Percentiles rank a stretch among this genome's conserved stretches.
phyloP scores from a whole-genome alignment of 2,797 vertebrate genomes.

The Melanitta fusca region DNA sequence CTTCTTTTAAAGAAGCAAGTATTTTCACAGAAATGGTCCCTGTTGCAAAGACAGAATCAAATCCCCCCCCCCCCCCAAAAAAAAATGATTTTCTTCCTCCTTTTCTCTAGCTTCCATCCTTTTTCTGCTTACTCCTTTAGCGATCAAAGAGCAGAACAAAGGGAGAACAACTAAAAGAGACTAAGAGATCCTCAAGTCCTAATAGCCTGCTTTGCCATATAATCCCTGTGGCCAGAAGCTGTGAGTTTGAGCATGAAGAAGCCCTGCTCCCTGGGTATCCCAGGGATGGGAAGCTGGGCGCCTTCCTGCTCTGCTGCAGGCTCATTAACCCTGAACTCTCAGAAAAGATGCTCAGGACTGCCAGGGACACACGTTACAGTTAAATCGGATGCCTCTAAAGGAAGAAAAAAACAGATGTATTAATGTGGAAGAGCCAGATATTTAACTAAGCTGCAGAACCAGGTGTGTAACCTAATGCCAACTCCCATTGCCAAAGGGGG shows the following conservation, averaged over 20 bases:
- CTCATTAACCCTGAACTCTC: not conserved
- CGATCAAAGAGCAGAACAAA: not conserved
- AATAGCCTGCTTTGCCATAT: accelerated
- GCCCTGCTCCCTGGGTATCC: accelerated
- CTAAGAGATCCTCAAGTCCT: not conserved
- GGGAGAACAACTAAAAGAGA: not conserved
- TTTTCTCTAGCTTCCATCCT: not conserved
- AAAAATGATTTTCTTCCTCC: not conserved
- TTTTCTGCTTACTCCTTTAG: not conserved
- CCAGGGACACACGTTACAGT: not conserved
- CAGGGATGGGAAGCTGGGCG: not conserved
- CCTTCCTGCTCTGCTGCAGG: not conserved
- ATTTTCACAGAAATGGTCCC: not conserved
- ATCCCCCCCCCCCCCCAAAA: not conserved
- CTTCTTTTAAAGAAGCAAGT: not conserved
- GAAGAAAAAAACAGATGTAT: not conserved
- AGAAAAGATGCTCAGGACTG: not conserved
- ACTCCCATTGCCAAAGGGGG: not conserved
- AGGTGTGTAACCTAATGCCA: not conserved
- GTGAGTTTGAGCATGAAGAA: accelerated
- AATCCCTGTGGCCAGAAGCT: accelerated
- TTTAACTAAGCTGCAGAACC: not conserved
- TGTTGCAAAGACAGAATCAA: not conserved
- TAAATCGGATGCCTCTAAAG: not conserved
- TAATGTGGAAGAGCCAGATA: not conserved